phyloP scores from a whole-genome alignment of 2,888 invertebrate species.

The Drosophila testacea region DNA sequence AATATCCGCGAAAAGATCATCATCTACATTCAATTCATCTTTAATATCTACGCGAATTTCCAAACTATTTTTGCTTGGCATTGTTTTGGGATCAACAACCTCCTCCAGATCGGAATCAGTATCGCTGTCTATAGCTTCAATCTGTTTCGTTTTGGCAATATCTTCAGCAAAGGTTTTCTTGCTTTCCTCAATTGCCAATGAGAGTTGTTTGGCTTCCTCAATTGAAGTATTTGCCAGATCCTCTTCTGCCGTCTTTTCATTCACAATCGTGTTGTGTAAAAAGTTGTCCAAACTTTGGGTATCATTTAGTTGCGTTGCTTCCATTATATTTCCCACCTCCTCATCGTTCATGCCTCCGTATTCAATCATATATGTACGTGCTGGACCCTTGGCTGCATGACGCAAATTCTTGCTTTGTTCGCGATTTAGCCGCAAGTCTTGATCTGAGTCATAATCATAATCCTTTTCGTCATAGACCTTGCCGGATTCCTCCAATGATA shows the following conservation, averaged over 20 bases:
- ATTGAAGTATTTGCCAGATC: conserved; percentile 41
- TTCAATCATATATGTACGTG: conserved; percentile 91
- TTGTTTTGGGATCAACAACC: conserved; percentile 10
- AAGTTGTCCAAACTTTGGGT: conserved; percentile 53
- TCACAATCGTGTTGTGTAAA: conserved; percentile 19
- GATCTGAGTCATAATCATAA: conserved; percentile 85
- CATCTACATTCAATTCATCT: conserved; percentile 84
- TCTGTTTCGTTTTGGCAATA: background rate
- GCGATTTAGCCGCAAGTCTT: conserved; percentile 82
- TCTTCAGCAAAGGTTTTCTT: conserved; percentile 8
- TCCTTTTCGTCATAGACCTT: conserved; percentile 84
- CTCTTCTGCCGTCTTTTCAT: background rate
- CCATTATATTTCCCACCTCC: conserved; percentile 88
- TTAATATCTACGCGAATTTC: conserved; percentile 86
- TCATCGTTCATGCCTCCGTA: conserved; percentile 90
- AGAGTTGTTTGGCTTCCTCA: conserved; percentile 54
- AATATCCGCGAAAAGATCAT: conserved; percentile 91
- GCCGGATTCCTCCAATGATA: conserved; percentile 86
- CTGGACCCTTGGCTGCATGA: conserved; percentile 86
- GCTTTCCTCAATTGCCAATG: conserved; percentile 51
- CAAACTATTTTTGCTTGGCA: conserved; percentile 41
- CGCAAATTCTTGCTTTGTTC: conserved; percentile 83
- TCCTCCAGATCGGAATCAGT: conserved; percentile 68
- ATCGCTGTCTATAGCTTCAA: conserved; percentile 44
- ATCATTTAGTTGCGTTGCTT: conserved; percentile 73